A percentile compares a stretch with the other conserved stretches of the same genome.
These are phyloP conservation scores for Drosophila sulfurigaster DNA, from an alignment of 1,140 invertebrate genomes.

Conservation along the genomic window DNA sequence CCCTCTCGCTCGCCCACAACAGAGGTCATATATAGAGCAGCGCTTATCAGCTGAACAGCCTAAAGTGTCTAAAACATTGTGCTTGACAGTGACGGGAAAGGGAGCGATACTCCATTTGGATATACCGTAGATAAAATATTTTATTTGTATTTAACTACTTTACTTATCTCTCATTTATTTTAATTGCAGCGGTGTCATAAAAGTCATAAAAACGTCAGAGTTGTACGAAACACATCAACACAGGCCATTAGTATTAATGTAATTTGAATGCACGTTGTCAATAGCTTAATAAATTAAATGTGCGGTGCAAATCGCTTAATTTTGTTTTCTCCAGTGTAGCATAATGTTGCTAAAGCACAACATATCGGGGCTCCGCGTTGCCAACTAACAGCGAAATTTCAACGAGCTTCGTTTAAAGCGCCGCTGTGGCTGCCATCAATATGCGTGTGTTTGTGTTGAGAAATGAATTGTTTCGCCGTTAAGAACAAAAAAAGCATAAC, in stretches of 20 bases:
- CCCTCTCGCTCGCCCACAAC: conserved; percentile 7
- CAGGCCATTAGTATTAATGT: conserved; percentile 17
- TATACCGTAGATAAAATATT: conserved; percentile 19
- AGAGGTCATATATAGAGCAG: conserved; percentile 55
- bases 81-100: not conserved
- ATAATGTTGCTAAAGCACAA: not conserved
- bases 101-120: not conserved
- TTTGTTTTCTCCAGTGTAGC: not conserved
- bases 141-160: conserved; percentile 5
- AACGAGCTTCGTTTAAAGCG: conserved; percentile 39
- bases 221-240: not conserved
- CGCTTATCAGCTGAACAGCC: conserved; percentile 31
- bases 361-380: not conserved
- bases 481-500: conserved; percentile 12
- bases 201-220: conserved; percentile 36
- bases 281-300: not conserved
- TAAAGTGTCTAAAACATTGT: not conserved
- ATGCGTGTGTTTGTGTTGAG: conserved; percentile 10
- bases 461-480: not conserved
- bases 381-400: conserved; percentile 6
- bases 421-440: conserved; percentile 14
- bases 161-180: conserved; percentile 42
- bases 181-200: conserved; percentile 23
- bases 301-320: conserved; percentile 1
- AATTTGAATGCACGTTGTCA: not conserved